phyloP scores from a whole-genome alignment of 2,113 vertebrate species.

The Carassius gibelio region DNA sequence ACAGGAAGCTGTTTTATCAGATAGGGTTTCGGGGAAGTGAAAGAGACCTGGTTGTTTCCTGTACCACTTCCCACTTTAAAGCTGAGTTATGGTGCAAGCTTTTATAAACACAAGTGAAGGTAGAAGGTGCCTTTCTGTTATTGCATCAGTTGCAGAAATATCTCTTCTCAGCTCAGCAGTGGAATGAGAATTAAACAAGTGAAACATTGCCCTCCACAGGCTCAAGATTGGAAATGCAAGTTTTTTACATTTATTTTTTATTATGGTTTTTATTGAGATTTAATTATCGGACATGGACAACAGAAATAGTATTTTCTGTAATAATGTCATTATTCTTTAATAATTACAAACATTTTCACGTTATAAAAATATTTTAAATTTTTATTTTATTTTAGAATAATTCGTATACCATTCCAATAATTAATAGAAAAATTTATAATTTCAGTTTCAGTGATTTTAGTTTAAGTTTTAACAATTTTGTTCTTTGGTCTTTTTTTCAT shows the following conservation, averaged over 20 bases:
- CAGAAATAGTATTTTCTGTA: too few relatives aligned
- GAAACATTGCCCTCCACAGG: conserved; percentile 73
- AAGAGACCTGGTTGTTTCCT: neutral
- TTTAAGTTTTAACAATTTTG: too few relatives aligned
- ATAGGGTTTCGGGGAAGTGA: conserved; percentile 16
- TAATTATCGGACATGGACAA: too few relatives aligned
- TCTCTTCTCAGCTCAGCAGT: neutral
- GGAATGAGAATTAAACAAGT: conserved; percentile 17
- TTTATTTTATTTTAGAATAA: too few relatives aligned
- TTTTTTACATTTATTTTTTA: neutral
- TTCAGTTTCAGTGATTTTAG: too few relatives aligned
- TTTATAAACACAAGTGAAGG: neutral
- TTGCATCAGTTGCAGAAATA: conserved; percentile 33
- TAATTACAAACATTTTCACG: neutral
- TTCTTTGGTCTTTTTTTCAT: too few relatives aligned
- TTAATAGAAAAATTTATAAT: too few relatives aligned
- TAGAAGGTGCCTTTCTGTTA: conserved; percentile 32
- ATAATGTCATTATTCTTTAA: neutral
- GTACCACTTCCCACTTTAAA: conserved; percentile 20
- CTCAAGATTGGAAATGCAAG: conserved; percentile 34
- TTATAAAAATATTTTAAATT: neutral
- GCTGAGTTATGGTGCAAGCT: neutral
- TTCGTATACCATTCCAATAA: too few relatives aligned
- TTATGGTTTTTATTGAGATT: too few relatives aligned
- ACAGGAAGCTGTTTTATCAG: neutral